Conservation (phyloP, 2,113 vertebrate species). For the Amazona guildingii region DNA sequence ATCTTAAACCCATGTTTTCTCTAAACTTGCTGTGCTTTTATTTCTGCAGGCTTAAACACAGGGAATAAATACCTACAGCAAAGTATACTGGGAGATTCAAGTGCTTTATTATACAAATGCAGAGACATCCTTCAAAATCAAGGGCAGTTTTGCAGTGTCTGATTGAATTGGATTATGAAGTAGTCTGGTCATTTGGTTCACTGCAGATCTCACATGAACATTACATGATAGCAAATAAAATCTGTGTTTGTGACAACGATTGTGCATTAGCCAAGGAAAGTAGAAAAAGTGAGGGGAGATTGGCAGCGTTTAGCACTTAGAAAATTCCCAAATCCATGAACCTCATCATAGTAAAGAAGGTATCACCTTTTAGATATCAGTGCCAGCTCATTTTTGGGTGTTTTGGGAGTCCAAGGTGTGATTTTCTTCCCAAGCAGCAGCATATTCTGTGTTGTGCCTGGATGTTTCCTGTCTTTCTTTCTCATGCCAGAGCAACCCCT, state of each 20-base stretch:
- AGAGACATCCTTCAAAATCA: conserved; percentile 14
- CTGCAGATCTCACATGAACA: background rate
- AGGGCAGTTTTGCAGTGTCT: background rate
- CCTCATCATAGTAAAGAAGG: background rate
- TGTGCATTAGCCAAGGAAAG: background rate
- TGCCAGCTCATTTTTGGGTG: background rate
- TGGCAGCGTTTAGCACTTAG: background rate
- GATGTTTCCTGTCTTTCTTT: background rate
- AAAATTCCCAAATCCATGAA: background rate
- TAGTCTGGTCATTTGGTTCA: background rate
- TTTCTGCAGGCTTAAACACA: background rate
- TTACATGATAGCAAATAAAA: background rate
- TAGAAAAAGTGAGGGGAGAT: background rate
- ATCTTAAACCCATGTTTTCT: background rate
- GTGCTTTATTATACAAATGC: conserved; percentile 28
- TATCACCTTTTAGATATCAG: background rate
- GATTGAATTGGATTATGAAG: background rate
- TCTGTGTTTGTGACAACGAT: background rate
- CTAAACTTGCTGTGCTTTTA: conserved; percentile 2
- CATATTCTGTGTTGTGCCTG: background rate
- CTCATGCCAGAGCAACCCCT: background rate
- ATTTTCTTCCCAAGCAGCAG: background rate
- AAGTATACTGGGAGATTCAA: background rate
- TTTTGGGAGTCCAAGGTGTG: background rate
- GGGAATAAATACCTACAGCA: background rate